Conservation (phyloP, 2,888 invertebrate species). For the Eumacrocentrus americanus region DNA sequence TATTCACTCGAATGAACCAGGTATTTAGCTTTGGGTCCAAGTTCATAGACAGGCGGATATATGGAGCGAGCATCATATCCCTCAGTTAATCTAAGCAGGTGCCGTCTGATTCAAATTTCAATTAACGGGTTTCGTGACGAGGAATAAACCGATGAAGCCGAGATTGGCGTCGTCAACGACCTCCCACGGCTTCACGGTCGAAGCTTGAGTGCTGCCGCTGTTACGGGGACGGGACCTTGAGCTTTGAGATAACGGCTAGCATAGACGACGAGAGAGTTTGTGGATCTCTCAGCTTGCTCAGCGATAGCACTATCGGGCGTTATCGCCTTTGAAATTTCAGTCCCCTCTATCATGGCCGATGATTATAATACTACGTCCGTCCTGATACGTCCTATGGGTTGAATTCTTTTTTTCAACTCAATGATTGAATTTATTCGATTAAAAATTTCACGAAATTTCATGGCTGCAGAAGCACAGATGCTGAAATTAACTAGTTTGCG, state of each 20-base stretch:
- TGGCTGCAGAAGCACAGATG: too few species aligned
- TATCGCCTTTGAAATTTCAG: not conserved
- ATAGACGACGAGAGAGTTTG: conserved; percentile 14
- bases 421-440: too few species aligned
- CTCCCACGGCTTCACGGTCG: conserved; percentile 1
- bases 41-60: too few species aligned
- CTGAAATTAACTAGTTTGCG: not conserved
- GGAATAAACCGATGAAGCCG: conserved; percentile 19
- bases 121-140: conserved; percentile 21
- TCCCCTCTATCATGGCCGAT: not conserved
- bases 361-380: too few species aligned
- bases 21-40: too few species aligned
- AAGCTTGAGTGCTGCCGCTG: conserved; percentile 11
- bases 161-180: conserved; percentile 12
- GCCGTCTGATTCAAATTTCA: conserved; percentile 18
- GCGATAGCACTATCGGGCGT: conserved; percentile 21
- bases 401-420: too few species aligned
- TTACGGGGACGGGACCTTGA: not conserved
- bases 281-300: conserved; percentile 22
- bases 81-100: conserved; percentile 12
- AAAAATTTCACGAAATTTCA: too few species aligned
- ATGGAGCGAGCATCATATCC: too few species aligned
- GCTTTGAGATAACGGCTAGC: conserved; percentile 18
- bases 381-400: too few species aligned
- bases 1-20: too few species aligned